Evolutionary conservation across 2,113 vertebrate species (phyloP), one percentile per base, ranked within the genome.

Genomic region (Chloebia gouldiae): DNA sequence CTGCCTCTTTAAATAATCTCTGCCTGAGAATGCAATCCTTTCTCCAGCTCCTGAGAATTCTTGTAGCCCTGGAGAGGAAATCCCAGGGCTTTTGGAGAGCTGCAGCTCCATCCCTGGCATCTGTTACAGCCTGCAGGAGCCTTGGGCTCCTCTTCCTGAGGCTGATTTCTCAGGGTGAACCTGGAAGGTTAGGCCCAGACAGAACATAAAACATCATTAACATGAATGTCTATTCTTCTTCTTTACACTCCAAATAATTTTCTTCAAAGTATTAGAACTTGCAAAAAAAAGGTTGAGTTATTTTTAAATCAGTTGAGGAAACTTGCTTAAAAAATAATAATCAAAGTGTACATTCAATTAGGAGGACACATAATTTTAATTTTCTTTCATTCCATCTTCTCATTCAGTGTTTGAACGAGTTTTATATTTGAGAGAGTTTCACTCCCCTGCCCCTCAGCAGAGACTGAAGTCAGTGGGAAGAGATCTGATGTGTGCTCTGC

Each of bases 201-300:
- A 35, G 16, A 20, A 16, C 7, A 28, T 40, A 56, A 64, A 53
- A 33, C 7, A 51, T 21, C 15, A 19, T 76, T 64, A 22, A 49
- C 57, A 47, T 13, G 50, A 57, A 57, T 44, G 1, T 22, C 5
- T 68, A 0, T 11, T 39, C 18, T 65, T 39, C 18, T 65, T 56
- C 65, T 71, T 79, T 37, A 33, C 5, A 8, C 3, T 20, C 6
- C 11, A 64, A 64, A 10, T 59, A 22, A 39, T 90, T 77, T 80
- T 72, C 37, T 56, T 84, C 24, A 49, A 30, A 79, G 10, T 47
- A 31, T 13, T 50, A 24, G 24, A 78, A 51, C 22, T 47, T 91
- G 5, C 14, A 22, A 47, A 35, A 47, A 35, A 33, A 28, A 14
- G 49, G 22, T 44, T 31, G 3, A 0, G 2, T 3, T 39, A 25